Evolutionary conservation across 2,888 invertebrate genomes (phyloP).

Genomic region (Thecophora atra): DNA sequence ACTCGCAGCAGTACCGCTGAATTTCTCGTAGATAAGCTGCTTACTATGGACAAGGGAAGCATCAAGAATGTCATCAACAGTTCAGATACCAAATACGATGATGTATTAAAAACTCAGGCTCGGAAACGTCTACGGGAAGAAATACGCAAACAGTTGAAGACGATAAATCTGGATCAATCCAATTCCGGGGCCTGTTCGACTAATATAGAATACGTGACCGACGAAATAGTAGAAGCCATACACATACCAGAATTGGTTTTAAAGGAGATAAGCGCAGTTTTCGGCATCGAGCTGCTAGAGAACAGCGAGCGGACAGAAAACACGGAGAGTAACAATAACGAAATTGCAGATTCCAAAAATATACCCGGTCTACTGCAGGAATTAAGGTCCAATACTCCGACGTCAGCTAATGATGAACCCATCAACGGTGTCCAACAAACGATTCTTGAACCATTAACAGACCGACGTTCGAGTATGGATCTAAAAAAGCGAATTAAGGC

Average conservation of each 20-base stretch:
- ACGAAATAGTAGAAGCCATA: constrained; percentile 60
- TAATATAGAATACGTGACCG: constrained; percentile 53
- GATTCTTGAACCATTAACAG: not conserved
- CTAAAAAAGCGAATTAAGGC: constrained; percentile 49
- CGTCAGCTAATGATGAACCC: not conserved
- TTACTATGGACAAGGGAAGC: constrained; percentile 60
- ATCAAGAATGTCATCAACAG: constrained; percentile 64
- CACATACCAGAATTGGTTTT: constrained; percentile 59
- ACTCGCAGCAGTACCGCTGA: constrained; percentile 48
- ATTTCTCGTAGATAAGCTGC: constrained; percentile 53
- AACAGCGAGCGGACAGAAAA: constrained; percentile 10
- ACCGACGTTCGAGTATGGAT: constrained; percentile 40
- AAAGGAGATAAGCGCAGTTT: constrained; percentile 59
- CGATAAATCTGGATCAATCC: constrained; percentile 55
- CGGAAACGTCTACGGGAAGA: constrained; percentile 58
- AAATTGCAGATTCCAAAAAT: not conserved
- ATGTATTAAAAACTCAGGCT: constrained; percentile 59
- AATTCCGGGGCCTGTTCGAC: constrained; percentile 52
- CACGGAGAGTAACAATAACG: not conserved
- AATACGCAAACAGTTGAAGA: constrained; percentile 59
- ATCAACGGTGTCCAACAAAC: not conserved
- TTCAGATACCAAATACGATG: constrained; percentile 61
- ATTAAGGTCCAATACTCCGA: not conserved
- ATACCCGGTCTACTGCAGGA: not conserved
- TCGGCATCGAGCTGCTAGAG: constrained; percentile 56